A percentile compares a stretch with the other conserved stretches of the same genome.
Conservation (phyloP, 2,888 invertebrate species). For the Drosophila nr. perissopoda region DNA sequence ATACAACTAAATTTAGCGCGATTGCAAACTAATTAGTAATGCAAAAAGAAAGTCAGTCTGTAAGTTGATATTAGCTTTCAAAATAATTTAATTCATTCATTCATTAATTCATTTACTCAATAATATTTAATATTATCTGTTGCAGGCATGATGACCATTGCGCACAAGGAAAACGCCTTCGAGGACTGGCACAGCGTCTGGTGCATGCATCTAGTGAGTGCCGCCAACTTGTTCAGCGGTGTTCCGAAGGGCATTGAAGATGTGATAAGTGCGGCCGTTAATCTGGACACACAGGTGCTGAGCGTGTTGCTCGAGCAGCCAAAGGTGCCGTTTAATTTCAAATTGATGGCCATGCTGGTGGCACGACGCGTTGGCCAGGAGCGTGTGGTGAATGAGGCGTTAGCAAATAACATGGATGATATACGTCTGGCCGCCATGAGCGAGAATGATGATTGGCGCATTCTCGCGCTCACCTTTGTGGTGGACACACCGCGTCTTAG, state of each 20-base stretch:
- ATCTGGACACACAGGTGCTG: background rate
- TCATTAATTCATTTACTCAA: background rate
- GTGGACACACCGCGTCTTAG: conserved; percentile 91
- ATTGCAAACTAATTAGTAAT: no score
- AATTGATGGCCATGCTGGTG: conserved; percentile 25
- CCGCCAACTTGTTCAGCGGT: conserved; percentile 1
- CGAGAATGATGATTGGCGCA: conserved; percentile 86
- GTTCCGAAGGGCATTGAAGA: conserved; percentile 3
- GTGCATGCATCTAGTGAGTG: conserved; percentile 10
- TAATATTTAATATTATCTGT: background rate
- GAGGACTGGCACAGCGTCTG: conserved; percentile 3
- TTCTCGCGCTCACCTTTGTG: conserved; percentile 85
- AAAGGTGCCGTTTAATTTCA: background rate
- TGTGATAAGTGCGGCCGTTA: conserved; percentile 1
- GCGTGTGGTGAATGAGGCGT: background rate
- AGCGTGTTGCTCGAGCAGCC: background rate
- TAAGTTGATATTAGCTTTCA: no score
- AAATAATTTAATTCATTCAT: no score
- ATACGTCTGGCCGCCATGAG: conserved; percentile 86
- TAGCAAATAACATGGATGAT: background rate
- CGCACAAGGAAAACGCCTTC: conserved; percentile 1
- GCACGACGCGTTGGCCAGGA: conserved; percentile 82
- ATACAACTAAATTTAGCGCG: no score
- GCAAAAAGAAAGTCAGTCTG: no score
- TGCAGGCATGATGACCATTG: conserved; percentile 11